A percentile compares a stretch with the other conserved stretches of the same genome.
phyloP scores from a whole-genome alignment of 64 coral and sea anemone species.

The Dendrophyllia cribrosa region DNA sequence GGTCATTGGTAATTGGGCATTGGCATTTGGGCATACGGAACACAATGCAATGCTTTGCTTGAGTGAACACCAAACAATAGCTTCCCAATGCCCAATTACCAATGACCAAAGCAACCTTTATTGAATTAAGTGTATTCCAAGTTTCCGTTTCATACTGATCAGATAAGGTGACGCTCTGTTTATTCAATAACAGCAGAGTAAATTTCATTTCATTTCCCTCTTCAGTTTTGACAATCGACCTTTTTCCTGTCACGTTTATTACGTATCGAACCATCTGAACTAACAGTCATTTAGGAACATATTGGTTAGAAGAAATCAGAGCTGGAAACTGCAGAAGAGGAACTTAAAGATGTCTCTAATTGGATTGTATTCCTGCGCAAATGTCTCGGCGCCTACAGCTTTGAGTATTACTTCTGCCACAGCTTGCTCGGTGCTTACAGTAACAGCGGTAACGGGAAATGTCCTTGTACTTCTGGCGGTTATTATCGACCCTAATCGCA shows the following conservation, averaged over 20 bases:
- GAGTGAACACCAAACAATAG: no score
- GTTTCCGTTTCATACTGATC: no score
- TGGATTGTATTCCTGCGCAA: constrained; percentile 21
- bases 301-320: not conserved
- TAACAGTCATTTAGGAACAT: not conserved
- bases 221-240: not conserved
- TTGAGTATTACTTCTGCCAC: constrained; percentile 38
- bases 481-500: constrained; percentile 70
- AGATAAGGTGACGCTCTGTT: no score
- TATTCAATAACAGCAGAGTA: no score
- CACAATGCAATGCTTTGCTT: no score
- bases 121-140: no score
- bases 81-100: no score
- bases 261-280: no score
- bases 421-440: not conserved
- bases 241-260: no score
- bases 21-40: no score
- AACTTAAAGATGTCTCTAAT: constrained; percentile 27
- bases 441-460: constrained; percentile 41
- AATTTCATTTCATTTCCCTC: not conserved
- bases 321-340: not conserved
- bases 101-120: no score
- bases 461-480: constrained; percentile 62
- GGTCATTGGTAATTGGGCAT: no score
- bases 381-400: constrained; percentile 24